phyloP scores from a whole-genome alignment of 2,888 invertebrate species.

The Microdon myrmicae region DNA sequence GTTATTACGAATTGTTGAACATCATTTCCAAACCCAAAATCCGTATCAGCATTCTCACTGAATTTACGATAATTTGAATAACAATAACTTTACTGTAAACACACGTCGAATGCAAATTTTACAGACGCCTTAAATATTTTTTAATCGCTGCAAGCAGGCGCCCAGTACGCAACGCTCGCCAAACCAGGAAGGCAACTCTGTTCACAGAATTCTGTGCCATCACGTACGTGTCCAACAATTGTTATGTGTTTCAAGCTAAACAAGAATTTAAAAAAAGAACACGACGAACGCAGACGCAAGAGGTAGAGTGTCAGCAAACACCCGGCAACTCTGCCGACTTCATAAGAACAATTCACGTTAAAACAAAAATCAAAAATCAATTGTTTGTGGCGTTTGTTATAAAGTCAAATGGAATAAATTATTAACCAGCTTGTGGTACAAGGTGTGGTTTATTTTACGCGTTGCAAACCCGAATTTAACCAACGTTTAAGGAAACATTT shows the following conservation, averaged over 20 bases:
- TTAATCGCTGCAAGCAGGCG: conserved; percentile 6
- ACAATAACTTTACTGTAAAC: too few species aligned
- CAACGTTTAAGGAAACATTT: too few species aligned
- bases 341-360: conserved; percentile 14
- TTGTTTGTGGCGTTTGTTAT: conserved; percentile 37
- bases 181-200: conserved; percentile 37
- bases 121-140: conserved; percentile 10
- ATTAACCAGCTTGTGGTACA: conserved; percentile 5
- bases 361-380: conserved; percentile 37
- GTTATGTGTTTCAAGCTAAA: conserved; percentile 8
- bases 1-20: too few species aligned
- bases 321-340: conserved; percentile 12
- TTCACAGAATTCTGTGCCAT: conserved; percentile 40
- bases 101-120: conserved; percentile 15
- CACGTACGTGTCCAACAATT: conserved; percentile 32
- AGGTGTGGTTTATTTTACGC: too few species aligned
- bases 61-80: too few species aligned
- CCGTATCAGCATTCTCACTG: too few species aligned
- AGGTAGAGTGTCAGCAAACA: conserved; percentile 2
- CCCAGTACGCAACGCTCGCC: conserved; percentile 10
- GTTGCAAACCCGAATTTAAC: too few species aligned
- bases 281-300: too few species aligned
- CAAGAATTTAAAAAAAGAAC: conserved; percentile 2
- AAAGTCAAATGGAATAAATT: conserved; percentile 26
- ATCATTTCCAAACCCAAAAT: too few species aligned